These are phyloP conservation scores for Crambe crambe DNA, from an alignment of 37 sponge, comb jelly and placozoan species.

Conservation along the genomic window DNA sequence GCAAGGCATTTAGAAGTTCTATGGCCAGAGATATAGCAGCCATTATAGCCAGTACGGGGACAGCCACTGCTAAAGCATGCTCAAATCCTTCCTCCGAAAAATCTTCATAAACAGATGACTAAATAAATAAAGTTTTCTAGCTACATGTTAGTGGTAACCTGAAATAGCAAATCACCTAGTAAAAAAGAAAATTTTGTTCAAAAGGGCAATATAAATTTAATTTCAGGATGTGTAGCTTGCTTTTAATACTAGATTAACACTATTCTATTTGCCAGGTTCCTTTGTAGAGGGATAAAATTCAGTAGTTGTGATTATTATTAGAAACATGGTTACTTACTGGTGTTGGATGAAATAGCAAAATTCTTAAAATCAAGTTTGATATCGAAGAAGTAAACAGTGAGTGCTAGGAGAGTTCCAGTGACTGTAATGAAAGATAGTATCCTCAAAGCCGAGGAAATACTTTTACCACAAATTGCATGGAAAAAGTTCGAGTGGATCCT, in stretches of 20 bases:
- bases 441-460: background rate
- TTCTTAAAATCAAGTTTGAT: conserved; percentile 24
- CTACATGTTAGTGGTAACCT: too few species aligned
- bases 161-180: too few species aligned
- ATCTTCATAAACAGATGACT: too few species aligned
- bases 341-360: conserved; percentile 15
- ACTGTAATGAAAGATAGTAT: conserved; percentile 29
- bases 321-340: conserved; percentile 48
- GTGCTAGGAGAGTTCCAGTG: conserved; percentile 12
- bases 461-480: background rate
- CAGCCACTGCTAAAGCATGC: background rate
- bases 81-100: conserved; percentile 35
- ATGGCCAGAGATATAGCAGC: conserved; percentile 37
- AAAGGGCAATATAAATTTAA: too few species aligned
- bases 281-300: too few species aligned
- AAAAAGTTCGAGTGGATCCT: too few species aligned
- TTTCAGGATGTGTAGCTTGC: too few species aligned
- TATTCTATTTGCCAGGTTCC: too few species aligned
- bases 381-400: conserved; percentile 46
- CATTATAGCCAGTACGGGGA: conserved; percentile 4
- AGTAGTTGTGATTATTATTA: too few species aligned
- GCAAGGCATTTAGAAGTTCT: conserved; percentile 19
- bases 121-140: too few species aligned
- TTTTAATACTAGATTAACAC: too few species aligned
- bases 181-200: too few species aligned